Evolutionary conservation across 2,113 vertebrate species (phyloP), one percentile per base, ranked within the genome.

Genomic region (Sciurus niger): DNA sequence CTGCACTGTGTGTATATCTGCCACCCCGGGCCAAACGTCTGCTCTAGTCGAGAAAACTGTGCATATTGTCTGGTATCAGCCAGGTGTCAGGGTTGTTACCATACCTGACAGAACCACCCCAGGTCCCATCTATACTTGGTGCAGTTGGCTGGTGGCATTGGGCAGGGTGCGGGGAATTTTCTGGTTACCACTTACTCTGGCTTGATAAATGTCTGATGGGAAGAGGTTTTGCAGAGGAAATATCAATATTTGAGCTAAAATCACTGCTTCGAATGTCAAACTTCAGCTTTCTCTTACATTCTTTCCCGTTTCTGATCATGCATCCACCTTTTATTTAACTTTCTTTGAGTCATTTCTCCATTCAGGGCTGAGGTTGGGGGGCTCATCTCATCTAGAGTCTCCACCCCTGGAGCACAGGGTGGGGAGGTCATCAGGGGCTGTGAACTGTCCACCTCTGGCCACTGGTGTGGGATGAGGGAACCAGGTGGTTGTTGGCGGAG

Each of bases 251-350:
- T 95, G 83, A 79, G 96, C 94, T 94, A 78, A 98, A 96, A 60
- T 14, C 83, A 91, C 93, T 58, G 67, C 96, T 98, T 96, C 96
- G 32, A 94, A 97, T 37, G 10, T 89, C 83, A 84, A 65, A 46
- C 96, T 94, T 3, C 80, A 82, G 84, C 53, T 95, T 90, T 88
- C 78, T 97, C 89, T 96, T 89, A 72, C 97, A 96, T 97, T 96
- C 95, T 94, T 92, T 98, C 94, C 96, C 0, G 95, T 97, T 98
- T 97, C 63, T 93, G 53, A 78, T 91, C 94, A 98, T 92, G 12
- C 82, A 97, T 97, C 96, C 89, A 97, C 90, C 58, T 96, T 48
- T 76, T 12, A 86, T 96, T 96, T 95, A 96, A 95, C 97, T 97
- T 96, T 0, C 97, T 94, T 92, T 18, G 89, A 94, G 93, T 85